Evolutionary conservation across 2,888 invertebrate species (phyloP).

Genomic region (Emmelina monodactyla): DNA sequence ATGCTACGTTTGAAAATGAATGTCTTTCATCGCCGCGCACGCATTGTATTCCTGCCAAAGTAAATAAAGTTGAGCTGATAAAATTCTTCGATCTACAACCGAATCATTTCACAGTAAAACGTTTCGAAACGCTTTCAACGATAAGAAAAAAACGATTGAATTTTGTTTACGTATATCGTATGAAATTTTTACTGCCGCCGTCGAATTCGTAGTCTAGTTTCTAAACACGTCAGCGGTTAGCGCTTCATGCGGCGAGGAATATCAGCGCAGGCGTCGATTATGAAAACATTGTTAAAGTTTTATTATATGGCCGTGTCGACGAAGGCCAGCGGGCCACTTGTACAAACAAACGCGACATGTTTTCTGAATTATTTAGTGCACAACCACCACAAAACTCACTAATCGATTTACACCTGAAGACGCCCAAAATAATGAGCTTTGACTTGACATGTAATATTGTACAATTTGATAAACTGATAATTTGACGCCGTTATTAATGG

Average conservation of each 20-base stretch:
- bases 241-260: conserved; percentile 24
- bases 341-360: conserved; percentile 52
- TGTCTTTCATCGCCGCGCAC: conserved; percentile 51
- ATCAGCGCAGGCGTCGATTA: conserved; percentile 42
- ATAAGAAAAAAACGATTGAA: too few species aligned
- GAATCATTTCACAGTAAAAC: too few species aligned
- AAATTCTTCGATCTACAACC: too few species aligned
- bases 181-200: conserved; percentile 24
- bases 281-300: conserved; percentile 64
- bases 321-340: conserved; percentile 54
- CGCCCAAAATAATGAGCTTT: conserved; percentile 19
- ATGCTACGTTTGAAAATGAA: too few species aligned
- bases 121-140: too few species aligned
- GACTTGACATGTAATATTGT: too few species aligned
- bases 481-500: too few species aligned
- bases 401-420: conserved; percentile 60
- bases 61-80: conserved; percentile 54
- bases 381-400: conserved; percentile 29
- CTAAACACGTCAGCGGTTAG: conserved; percentile 34
- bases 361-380: conserved; percentile 52
- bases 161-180: conserved; percentile 24
- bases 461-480: too few species aligned
- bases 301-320: conserved; percentile 55
- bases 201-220: conserved; percentile 41
- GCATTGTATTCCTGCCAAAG: conserved; percentile 48